Base-by-base conservation (phyloP, 2,113 vertebrate genomes). In the Hyperopisus bebe region DNA sequence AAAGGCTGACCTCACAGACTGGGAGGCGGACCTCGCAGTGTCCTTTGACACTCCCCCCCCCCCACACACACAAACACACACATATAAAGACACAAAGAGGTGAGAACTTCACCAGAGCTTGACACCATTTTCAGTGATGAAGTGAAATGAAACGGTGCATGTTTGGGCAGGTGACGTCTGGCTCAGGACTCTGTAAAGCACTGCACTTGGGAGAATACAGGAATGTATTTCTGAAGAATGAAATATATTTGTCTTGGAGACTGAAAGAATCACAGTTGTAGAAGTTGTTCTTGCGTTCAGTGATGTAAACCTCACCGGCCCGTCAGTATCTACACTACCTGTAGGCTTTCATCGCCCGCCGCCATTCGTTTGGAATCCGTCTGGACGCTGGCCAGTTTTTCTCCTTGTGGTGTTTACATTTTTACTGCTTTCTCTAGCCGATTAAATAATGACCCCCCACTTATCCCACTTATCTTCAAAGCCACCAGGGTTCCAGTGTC, bases 1-100 rank as follows among this genome's bases (percentile, higher is more conserved):
- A 74, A 91, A 88, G 90, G 86, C 91, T 90, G 53, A 91, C 85
- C 90, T 92, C 90, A 27, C 58, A 66, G 62, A 27, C 86, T 90
- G 86, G 90, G 87, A 87, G 89, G 88, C 91, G 88, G 53, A 91
- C 85, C 90, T 92, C 53, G 6, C 77, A 42, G 87, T 74, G 47
- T 47, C 85, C 85, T 86, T 86, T 27, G 27, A 31, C 7, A 1
- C 47, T 3, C 48, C n/a, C 9, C n/a, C 47, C 62, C 39, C 44
- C 17, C 3, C 48, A 2, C 9, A 6, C 46, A 87, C 8, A 87
- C 48, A 87, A 1, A 51, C n/a, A 51, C 85, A 42, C 47, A 62
- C 19, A 44, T 6, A 39, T 9, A 87, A 82, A 82, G 21, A 24
- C 55, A 82, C 35, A 47, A 46, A 77, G 70, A 77, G 70, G 39